Percentiles rank a stretch among this genome's conserved stretches.
Conservation (phyloP, 2,888 invertebrate genomes). For the Auanema freiburgensis region DNA sequence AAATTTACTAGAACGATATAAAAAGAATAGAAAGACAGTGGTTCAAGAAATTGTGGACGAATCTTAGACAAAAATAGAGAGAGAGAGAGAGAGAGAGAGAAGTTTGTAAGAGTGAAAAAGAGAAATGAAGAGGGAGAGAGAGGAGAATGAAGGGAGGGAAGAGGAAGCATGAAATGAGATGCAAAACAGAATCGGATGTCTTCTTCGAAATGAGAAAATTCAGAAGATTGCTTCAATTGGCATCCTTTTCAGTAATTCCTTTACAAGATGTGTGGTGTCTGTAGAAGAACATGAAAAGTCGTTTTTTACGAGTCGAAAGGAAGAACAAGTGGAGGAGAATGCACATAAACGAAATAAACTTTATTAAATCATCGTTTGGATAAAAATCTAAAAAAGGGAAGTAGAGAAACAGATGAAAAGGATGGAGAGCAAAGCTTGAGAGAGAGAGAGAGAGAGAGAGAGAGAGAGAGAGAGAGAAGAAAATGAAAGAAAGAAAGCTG, state of each 20-base stretch:
- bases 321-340: conserved; percentile 5
- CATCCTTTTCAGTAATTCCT: no score
- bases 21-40: no score
- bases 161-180: neutral
- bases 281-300: no score
- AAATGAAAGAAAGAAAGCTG: neutral
- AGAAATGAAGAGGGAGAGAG: neutral
- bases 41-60: no score
- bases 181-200: no score
- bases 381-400: neutral
- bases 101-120: neutral
- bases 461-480: neutral
- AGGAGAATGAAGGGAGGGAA: conserved; percentile 1
- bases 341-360: no score
- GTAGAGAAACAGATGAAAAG: neutral
- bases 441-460: neutral
- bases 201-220: no score
- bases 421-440: neutral
- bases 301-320: neutral
- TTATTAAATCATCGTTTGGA: no score
- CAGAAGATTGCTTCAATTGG: no score
- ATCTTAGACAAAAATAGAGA: neutral
- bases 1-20: no score
- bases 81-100: neutral
- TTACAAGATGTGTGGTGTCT: no score